These are phyloP conservation scores for Nyctibius grandis DNA, from an alignment of 2,797 vertebrate species.

Conservation along the genomic window DNA sequence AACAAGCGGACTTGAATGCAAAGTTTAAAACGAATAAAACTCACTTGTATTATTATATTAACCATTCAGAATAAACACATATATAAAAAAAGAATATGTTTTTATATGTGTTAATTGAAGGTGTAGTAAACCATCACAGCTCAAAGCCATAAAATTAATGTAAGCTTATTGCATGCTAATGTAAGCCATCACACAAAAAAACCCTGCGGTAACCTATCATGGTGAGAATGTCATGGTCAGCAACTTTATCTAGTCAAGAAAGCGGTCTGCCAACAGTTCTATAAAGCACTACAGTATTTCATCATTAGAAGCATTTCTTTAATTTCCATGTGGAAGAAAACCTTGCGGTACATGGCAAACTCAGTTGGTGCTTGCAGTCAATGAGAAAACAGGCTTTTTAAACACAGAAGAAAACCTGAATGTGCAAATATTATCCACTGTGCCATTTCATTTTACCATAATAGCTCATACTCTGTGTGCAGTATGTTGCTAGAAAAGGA, in stretches of 20 bases:
- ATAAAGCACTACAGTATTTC: neutral
- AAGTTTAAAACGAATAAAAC: neutral
- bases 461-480: neutral
- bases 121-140: neutral
- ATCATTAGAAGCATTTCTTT: neutral
- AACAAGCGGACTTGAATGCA: neutral
- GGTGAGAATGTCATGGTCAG: neutral
- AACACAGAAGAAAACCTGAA: neutral
- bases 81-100: neutral
- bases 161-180: neutral
- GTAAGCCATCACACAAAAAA: neutral
- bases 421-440: neutral
- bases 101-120: neutral
- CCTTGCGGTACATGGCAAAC: neutral
- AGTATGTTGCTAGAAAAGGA: neutral
- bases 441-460: neutral
- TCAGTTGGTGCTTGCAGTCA: neutral
- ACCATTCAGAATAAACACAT: neutral
- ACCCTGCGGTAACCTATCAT: neutral
- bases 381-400: neutral
- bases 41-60: neutral
- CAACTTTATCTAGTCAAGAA: neutral
- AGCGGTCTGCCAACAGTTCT: neutral
- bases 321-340: neutral
- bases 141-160: neutral